A percentile compares a stretch with the other conserved stretches of the same genome.
phyloP scores from a whole-genome alignment of 2,888 invertebrate genomes.

The Stenurella melanura region DNA sequence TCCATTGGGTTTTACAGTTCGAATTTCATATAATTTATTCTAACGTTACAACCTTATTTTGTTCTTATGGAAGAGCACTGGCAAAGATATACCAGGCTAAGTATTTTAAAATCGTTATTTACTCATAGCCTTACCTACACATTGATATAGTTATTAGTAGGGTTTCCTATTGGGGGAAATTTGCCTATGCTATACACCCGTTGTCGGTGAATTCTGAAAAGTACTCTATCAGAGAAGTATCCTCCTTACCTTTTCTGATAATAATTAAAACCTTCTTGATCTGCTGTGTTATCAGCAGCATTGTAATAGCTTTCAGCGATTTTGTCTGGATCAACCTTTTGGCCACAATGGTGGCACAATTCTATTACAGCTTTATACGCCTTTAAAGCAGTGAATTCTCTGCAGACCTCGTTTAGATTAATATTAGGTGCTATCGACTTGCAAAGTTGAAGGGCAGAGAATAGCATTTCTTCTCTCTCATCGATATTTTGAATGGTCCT shows the following conservation, averaged over 20 bases:
- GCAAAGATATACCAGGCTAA: too few relatives aligned
- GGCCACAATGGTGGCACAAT: slow-evolving; percentile 88
- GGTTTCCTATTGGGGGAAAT: too few relatives aligned
- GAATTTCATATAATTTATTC: too few relatives aligned
- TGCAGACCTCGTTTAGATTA: slow-evolving; percentile 89
- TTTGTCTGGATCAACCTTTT: slow-evolving; percentile 91
- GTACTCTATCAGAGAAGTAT: background rate
- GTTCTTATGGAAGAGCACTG: too few relatives aligned
- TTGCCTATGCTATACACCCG: too few relatives aligned
- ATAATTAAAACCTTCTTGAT: slow-evolving; percentile 81
- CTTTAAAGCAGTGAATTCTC: slow-evolving; percentile 86
- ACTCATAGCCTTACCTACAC: too few relatives aligned
- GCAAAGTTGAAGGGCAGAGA: slow-evolving; percentile 88
- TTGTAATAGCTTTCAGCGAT: slow-evolving; percentile 91
- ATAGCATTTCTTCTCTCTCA: slow-evolving; percentile 86
- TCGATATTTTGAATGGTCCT: slow-evolving; percentile 83
- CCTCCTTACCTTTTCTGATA: slow-evolving; percentile 64
- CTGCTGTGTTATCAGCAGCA: slow-evolving; percentile 87
- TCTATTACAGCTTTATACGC: slow-evolving; percentile 94
- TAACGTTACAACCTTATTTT: too few relatives aligned
- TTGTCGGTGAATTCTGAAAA: too few relatives aligned
- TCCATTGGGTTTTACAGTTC: too few relatives aligned
- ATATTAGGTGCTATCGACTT: slow-evolving; percentile 92
- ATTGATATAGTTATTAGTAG: too few relatives aligned
- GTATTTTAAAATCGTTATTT: too few relatives aligned